Evolutionary conservation across 1,140 invertebrate species (phyloP).

Genomic region (Brachionus rubens): DNA sequence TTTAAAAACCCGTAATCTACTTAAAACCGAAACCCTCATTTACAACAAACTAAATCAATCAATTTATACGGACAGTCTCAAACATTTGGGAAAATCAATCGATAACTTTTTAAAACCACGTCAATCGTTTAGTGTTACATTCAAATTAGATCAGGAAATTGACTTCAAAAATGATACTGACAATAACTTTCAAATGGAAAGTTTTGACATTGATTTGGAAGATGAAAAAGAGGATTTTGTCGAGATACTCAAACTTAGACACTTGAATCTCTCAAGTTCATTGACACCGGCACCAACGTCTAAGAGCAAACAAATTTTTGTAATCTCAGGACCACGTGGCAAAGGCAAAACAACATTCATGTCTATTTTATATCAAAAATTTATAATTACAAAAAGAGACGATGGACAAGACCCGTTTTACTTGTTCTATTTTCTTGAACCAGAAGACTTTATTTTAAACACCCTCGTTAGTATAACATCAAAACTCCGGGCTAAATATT

Average conservation of each 20-base stretch:
- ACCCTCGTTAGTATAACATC: conserved; percentile 22
- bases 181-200: background rate
- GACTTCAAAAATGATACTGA: background rate
- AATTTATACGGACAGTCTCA: background rate
- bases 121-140: conserved; percentile 1
- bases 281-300: background rate
- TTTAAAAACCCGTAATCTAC: background rate
- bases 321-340: background rate
- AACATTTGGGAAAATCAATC: background rate
- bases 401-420: background rate
- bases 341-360: conserved; percentile 34
- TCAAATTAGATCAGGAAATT: background rate
- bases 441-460: background rate
- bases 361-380: conserved; percentile 33
- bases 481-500: conserved; percentile 25
- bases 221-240: conserved; percentile 36
- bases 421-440: conserved; percentile 35
- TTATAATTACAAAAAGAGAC: background rate
- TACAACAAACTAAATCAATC: conserved; percentile 15
- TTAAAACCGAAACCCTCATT: background rate
- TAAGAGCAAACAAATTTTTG: background rate
- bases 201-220: background rate
- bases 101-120: conserved; percentile 1
- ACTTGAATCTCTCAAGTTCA: conserved; percentile 9
- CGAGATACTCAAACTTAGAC: conserved; percentile 35